A percentile compares a stretch with the other conserved stretches of the same genome.
These are phyloP conservation scores for Ellobius talpinus DNA, from an alignment of 2,113 vertebrate genomes.

Conservation along the genomic window DNA sequence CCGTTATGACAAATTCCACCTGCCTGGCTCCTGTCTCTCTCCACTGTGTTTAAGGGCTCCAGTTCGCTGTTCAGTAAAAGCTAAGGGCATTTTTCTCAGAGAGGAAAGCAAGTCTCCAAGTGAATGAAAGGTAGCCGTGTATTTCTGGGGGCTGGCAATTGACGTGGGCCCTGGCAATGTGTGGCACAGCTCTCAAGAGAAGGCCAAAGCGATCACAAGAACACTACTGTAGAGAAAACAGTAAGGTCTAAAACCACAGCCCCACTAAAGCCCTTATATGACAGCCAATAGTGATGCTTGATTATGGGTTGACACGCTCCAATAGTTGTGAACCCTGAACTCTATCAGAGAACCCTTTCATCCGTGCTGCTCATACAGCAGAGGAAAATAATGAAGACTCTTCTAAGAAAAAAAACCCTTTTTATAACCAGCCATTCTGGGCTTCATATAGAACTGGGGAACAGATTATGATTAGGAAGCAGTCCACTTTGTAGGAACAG, in stretches of 20 bases:
- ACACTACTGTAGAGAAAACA: neutral
- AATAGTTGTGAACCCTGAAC: slow-evolving; percentile 45
- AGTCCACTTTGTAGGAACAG: neutral
- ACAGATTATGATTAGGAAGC: neutral
- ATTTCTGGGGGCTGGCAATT: neutral
- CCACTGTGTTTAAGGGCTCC: neutral
- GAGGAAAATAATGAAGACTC: slow-evolving; percentile 43
- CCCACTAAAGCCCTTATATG: neutral
- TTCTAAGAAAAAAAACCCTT: neutral
- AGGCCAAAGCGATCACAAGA: neutral
- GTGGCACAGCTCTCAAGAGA: neutral
- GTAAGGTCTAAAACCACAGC: slow-evolving; percentile 18
- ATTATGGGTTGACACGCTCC: neutral
- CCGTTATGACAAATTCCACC: slow-evolving; percentile 4
- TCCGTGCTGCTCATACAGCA: slow-evolving; percentile 39
- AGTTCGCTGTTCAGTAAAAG: neutral
- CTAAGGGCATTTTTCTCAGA: slow-evolving; percentile 55
- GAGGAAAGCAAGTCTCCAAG: slow-evolving; percentile 34
- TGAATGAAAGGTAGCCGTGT: slow-evolving; percentile 43
- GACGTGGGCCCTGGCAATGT: slow-evolving; percentile 34
- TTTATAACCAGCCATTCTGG: neutral
- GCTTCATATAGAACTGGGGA: slow-evolving; percentile 36
- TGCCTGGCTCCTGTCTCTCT: neutral
- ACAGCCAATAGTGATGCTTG: slow-evolving; percentile 14
- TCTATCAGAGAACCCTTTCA: slow-evolving; percentile 59